phyloP scores from a whole-genome alignment of 1,140 invertebrate species.

The Macrobrachium nipponense region DNA sequence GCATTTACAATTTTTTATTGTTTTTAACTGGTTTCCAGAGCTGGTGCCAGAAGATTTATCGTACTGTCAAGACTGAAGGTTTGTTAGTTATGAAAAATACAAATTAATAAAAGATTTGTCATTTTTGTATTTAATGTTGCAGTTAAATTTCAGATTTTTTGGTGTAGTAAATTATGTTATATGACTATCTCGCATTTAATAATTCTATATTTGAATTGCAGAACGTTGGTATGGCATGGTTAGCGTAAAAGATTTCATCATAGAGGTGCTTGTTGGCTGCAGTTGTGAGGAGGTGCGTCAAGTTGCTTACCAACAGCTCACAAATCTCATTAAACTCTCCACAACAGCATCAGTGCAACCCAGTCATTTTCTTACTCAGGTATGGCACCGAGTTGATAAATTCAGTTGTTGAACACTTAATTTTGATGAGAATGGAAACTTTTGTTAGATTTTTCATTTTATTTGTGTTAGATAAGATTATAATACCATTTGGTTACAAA shows the following conservation, averaged over 20 bases:
- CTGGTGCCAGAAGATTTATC: too few species aligned
- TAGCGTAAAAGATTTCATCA: constrained; percentile 71
- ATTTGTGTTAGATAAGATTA: too few species aligned
- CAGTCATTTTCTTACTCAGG: constrained; percentile 61
- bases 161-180: not conserved
- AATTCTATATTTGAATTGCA: constrained; percentile 63
- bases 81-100: too few species aligned
- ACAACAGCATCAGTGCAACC: constrained; percentile 46
- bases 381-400: not conserved
- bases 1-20: too few species aligned
- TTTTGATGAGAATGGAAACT: not conserved
- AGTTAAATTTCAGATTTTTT: too few species aligned
- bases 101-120: too few species aligned
- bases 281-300: constrained; percentile 69
- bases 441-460: not conserved
- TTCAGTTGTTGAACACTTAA: not conserved
- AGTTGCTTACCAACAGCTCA: constrained; percentile 70
- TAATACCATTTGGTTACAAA: too few species aligned
- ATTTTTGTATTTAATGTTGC: too few species aligned
- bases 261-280: constrained; percentile 73
- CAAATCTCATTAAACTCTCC: constrained; percentile 67
- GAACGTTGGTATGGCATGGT: constrained; percentile 70
- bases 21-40: too few species aligned
- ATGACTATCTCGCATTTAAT: not conserved
- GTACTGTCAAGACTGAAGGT: too few species aligned